These are phyloP conservation scores for Lepidonotus clava DNA, from an alignment of 2,888 invertebrate species.

Conservation along the genomic window DNA sequence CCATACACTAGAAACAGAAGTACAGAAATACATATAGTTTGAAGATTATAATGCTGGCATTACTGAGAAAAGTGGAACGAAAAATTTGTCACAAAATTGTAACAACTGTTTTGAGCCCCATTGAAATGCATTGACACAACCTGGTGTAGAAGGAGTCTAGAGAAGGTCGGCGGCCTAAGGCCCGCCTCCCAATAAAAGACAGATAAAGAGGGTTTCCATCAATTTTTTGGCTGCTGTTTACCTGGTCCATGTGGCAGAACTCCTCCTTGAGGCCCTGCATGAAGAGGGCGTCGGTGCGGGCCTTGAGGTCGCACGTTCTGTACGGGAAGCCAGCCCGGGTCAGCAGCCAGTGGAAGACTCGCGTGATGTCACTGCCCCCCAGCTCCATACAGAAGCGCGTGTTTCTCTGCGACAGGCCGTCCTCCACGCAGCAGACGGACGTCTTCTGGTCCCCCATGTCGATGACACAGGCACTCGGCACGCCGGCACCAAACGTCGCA, in stretches of 20 bases:
- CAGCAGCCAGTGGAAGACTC: constrained; percentile 92
- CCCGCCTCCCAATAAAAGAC: too few relatives aligned
- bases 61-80: too few relatives aligned
- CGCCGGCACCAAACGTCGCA: constrained; percentile 91
- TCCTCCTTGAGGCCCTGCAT: constrained; percentile 92
- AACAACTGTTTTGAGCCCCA: too few relatives aligned
- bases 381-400: constrained; percentile 89
- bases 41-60: too few relatives aligned
- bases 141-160: too few relatives aligned
- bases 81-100: too few relatives aligned
- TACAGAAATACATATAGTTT: too few relatives aligned
- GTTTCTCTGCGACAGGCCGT: constrained; percentile 94
- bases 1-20: too few relatives aligned
- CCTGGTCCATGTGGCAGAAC: constrained; percentile 93
- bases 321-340: constrained; percentile 93
- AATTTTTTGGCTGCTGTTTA: too few relatives aligned
- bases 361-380: constrained; percentile 94
- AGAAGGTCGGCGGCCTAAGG: too few relatives aligned
- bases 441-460: constrained; percentile 98
- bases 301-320: constrained; percentile 82
- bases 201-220: too few relatives aligned
- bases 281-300: constrained; percentile 88
- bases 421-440: constrained; percentile 96
- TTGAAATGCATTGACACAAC: too few relatives aligned
- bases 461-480: constrained; percentile 94